Percentiles rank a stretch among this genome's conserved stretches.
These are phyloP conservation scores for Oxygymnocypris stewartii DNA, from an alignment of 2,113 vertebrate species.

Conservation along the genomic window DNA sequence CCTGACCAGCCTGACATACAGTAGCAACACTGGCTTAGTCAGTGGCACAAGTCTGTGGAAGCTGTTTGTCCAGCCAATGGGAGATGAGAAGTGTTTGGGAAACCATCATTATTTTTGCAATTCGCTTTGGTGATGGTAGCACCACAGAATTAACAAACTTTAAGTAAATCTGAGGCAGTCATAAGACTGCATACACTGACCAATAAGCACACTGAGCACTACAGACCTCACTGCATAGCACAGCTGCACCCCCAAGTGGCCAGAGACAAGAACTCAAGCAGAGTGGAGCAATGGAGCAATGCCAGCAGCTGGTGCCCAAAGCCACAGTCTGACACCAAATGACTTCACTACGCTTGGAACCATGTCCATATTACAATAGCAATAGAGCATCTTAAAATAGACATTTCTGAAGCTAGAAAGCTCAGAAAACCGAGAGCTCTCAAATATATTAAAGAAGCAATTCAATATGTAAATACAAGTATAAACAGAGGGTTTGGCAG, in stretches of 20 bases:
- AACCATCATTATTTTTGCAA: background rate
- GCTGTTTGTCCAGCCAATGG: background rate
- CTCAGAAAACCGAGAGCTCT: conserved; percentile 63
- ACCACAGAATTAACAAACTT: background rate
- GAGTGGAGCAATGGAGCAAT: conserved; percentile 24
- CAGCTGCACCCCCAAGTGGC: conserved; percentile 75
- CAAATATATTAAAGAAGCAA: conserved; percentile 63
- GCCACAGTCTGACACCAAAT: conserved; percentile 77
- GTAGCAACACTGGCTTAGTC: background rate
- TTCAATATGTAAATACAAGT: conserved; percentile 65
- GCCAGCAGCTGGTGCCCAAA: conserved; percentile 60
- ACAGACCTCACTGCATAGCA: conserved; percentile 53
- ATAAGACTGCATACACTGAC: background rate
- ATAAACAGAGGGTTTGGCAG: conserved; percentile 51
- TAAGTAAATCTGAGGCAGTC: background rate
- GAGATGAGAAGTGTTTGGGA: background rate
- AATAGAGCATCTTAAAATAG: conserved; percentile 68
- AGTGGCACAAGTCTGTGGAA: background rate
- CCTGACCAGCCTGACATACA: background rate
- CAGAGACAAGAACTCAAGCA: background rate
- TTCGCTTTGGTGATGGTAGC: background rate
- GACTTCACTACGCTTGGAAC: conserved; percentile 70
- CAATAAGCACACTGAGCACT: background rate
- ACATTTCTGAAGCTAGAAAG: conserved; percentile 66
- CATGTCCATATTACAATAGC: conserved; percentile 67